Evolutionary conservation across 1,140 invertebrate species (phyloP).

Genomic region (Globodera rostochiensis): DNA sequence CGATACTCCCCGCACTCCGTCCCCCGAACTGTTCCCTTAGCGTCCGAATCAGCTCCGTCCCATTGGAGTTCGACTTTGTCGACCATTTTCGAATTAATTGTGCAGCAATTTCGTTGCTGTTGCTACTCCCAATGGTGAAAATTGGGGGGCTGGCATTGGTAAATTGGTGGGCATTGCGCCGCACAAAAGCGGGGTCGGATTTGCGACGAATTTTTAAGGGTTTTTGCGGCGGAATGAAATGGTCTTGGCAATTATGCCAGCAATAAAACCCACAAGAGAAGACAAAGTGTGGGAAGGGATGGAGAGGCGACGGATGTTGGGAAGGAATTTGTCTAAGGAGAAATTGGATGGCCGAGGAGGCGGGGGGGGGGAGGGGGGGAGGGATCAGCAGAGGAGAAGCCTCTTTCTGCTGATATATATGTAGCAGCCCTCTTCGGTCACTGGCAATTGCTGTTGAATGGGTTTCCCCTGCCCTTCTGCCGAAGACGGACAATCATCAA

Average conservation of each 20-base stretch:
- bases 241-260: too few relatives aligned
- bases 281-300: background rate
- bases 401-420: background rate
- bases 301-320: background rate
- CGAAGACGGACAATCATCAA: background rate
- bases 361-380: background rate
- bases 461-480: background rate
- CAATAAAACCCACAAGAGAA: background rate
- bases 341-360: background rate
- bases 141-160: background rate
- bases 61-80: constrained; percentile 28
- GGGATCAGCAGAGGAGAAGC: background rate
- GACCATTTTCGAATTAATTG: constrained; percentile 26
- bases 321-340: background rate
- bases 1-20: constrained; percentile 18
- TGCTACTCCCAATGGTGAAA: background rate
- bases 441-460: background rate
- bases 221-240: background rate
- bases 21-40: constrained; percentile 14
- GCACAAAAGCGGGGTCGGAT: constrained; percentile 26
- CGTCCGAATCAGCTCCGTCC: constrained; percentile 15
- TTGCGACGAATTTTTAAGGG: constrained; percentile 27
- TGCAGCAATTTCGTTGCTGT: background rate
- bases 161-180: constrained; percentile 23
- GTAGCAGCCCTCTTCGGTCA: background rate